A percentile compares a stretch with the other conserved stretches of the same genome.
Conservation (phyloP, 1,140 invertebrate species). For the Lordiphosa clarofinis region DNA sequence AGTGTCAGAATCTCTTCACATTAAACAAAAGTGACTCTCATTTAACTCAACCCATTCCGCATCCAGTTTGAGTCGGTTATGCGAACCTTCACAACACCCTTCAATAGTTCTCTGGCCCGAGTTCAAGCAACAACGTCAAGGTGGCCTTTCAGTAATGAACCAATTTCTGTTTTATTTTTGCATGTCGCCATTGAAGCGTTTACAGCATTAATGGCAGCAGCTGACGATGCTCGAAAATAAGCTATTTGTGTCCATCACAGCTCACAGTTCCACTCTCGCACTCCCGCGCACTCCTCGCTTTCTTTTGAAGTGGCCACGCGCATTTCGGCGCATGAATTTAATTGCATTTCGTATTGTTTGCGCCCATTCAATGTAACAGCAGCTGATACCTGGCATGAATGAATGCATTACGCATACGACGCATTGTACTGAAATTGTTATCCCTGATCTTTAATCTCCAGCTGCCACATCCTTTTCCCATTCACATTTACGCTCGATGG, state of each 20-base stretch:
- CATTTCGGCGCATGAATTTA: constrained; percentile 68
- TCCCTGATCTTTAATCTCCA: no score
- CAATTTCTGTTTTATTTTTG: constrained; percentile 63
- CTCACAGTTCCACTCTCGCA: not conserved
- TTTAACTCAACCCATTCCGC: not conserved
- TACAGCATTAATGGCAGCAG: constrained; percentile 53
- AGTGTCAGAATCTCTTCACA: not conserved
- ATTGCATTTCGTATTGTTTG: constrained; percentile 61
- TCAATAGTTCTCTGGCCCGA: constrained; percentile 68
- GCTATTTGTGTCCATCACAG: constrained; percentile 27
- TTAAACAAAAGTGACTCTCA: not conserved
- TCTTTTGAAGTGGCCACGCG: constrained; percentile 42
- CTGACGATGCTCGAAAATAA: constrained; percentile 29
- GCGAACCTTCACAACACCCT: constrained; percentile 62
- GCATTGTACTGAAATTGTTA: no score
- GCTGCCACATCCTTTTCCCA: no score
- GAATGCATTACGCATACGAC: constrained; percentile 16
- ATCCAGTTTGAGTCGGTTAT: no score
- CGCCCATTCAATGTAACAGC: constrained; percentile 44
- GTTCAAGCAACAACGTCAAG: constrained; percentile 75
- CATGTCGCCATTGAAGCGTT: constrained; percentile 34
- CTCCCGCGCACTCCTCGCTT: constrained; percentile 2
- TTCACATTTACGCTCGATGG: constrained; percentile 6
- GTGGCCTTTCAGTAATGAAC: constrained; percentile 68
- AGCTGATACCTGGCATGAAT: constrained; percentile 41